Evolutionary conservation across 2,888 invertebrate genomes (phyloP).

Genomic region (Hipparchia sbordonii): DNA sequence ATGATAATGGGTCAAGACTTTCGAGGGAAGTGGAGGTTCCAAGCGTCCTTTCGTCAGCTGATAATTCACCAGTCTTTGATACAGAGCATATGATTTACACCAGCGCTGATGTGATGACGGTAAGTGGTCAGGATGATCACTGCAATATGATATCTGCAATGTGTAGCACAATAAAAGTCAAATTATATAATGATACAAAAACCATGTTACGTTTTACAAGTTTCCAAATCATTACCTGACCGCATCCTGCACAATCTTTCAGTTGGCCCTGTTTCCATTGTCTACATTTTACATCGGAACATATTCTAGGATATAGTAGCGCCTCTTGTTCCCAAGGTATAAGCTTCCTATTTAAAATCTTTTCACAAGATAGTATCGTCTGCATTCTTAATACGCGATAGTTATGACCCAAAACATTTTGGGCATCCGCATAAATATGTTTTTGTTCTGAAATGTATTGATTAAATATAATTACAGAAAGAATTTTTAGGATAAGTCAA

Average conservation of each 20-base stretch:
- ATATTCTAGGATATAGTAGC: slow-evolving; percentile 86
- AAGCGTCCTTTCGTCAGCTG: slow-evolving; percentile 83
- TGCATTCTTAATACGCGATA: slow-evolving; percentile 85
- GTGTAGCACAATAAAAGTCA: not conserved
- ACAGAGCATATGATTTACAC: slow-evolving; percentile 85
- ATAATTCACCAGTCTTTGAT: slow-evolving; percentile 82
- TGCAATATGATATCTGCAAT: slow-evolving; percentile 80
- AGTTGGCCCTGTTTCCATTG: slow-evolving; percentile 78
- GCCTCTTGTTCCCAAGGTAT: slow-evolving; percentile 87
- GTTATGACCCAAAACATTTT: slow-evolving; percentile 79
- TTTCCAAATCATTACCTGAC: slow-evolving; percentile 66
- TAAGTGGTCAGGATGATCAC: slow-evolving; percentile 75
- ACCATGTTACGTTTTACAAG: not conserved
- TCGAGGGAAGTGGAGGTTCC: slow-evolving; percentile 83
- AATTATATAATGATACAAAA: not conserved
- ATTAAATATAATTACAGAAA: not conserved
- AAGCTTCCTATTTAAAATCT: slow-evolving; percentile 80
- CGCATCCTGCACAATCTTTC: slow-evolving; percentile 81
- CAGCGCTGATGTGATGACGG: slow-evolving; percentile 80
- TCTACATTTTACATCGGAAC: slow-evolving; percentile 80
- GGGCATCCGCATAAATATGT: slow-evolving; percentile 77
- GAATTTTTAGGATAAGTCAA: not conserved
- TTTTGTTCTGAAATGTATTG: slow-evolving; percentile 67
- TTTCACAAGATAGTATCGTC: slow-evolving; percentile 83
- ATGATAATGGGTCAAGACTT: slow-evolving; percentile 56